Conservation (phyloP, 2,113 vertebrate species). For the Eretmochelys imbricata region DNA sequence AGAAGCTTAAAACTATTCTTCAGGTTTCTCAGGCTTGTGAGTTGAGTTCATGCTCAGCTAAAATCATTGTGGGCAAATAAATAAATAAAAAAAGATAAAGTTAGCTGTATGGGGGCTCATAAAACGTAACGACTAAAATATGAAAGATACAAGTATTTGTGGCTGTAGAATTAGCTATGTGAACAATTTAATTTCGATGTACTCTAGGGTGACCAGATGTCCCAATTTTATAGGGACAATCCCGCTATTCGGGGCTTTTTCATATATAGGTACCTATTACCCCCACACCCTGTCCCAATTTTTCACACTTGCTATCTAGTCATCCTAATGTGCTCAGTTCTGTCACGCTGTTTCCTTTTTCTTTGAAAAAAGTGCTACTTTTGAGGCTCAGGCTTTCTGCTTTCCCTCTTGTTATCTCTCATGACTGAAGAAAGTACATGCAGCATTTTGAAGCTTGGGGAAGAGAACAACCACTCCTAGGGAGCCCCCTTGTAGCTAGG, state of each 20-base stretch:
- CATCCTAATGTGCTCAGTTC: conserved; percentile 8
- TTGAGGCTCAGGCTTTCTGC: not conserved
- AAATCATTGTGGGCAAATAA: conserved; percentile 26
- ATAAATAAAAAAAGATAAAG: not conserved
- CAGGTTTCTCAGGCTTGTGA: not conserved
- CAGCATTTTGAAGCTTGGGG: not conserved
- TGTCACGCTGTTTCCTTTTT: conserved; percentile 15
- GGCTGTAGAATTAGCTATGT: conserved; percentile 19
- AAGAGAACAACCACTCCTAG: not conserved
- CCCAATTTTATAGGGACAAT: too few species aligned
- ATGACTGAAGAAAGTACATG: not conserved
- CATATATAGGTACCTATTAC: too few species aligned
- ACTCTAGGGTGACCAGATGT: too few species aligned
- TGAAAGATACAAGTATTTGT: not conserved
- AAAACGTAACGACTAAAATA: conserved; percentile 20
- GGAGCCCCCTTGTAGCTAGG: not conserved
- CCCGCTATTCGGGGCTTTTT: too few species aligned
- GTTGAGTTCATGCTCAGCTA: not conserved
- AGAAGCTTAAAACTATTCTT: not conserved
- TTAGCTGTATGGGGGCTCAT: conserved; percentile 12
- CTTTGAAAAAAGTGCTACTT: not conserved
- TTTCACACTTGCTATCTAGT: too few species aligned
- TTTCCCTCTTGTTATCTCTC: not conserved
- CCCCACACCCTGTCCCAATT: too few species aligned
- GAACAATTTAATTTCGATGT: not conserved